Evolutionary conservation across 2,797 vertebrate genomes (phyloP).

Genomic region (Gallinago nigripennis): DNA sequence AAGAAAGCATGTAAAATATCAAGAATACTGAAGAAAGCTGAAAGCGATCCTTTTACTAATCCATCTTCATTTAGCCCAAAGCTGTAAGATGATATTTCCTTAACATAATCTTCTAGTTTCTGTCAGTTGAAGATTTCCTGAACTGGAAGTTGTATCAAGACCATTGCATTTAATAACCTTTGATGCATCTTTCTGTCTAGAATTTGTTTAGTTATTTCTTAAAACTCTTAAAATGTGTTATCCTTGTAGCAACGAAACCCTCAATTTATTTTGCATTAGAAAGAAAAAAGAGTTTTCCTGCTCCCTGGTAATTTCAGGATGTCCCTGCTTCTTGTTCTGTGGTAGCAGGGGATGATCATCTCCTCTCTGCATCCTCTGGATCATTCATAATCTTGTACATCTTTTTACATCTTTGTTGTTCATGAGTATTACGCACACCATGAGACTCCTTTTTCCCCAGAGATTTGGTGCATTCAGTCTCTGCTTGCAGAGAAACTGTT

Average conservation of each 20-base stretch:
- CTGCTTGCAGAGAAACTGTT: background rate
- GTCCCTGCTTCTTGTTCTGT: background rate
- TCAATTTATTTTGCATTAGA: background rate
- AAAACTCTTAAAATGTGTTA: background rate
- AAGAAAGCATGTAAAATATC: background rate
- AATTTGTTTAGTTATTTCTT: background rate
- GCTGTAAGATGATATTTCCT: background rate
- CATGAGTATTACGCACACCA: fast-evolving
- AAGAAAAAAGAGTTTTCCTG: background rate
- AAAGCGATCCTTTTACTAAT: background rate
- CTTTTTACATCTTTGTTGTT: background rate
- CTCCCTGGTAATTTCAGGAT: background rate
- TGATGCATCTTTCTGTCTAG: background rate
- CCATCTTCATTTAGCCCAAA: background rate
- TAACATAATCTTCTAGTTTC: background rate
- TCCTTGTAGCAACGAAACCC: background rate
- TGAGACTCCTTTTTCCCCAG: background rate
- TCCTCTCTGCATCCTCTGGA: background rate
- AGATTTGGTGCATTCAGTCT: background rate
- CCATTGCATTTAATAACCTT: background rate
- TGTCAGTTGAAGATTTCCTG: background rate
- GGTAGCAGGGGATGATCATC: background rate
- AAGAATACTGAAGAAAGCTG: background rate
- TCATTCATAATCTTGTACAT: background rate
- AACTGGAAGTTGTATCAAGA: background rate